Evolutionary conservation across 92 coral and sea anemone species (phyloP).

Genomic region (Umimayanthus kanabou): DNA sequence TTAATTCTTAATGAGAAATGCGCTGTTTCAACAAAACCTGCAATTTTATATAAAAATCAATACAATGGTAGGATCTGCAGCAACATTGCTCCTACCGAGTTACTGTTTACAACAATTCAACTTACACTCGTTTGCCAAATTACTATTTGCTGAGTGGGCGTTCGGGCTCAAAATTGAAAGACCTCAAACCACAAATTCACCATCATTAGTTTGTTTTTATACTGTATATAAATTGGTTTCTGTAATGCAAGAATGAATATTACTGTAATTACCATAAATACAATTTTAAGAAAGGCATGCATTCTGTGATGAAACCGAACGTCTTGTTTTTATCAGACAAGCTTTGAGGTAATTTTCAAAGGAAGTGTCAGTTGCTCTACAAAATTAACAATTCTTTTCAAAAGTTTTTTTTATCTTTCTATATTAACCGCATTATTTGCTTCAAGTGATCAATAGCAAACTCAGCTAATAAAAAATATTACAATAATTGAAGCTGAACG

Average conservation of each 20-base stretch:
- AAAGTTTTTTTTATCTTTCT: background rate
- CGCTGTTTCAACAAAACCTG: constrained; percentile 29
- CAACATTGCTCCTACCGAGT: background rate
- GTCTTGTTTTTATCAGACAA: background rate
- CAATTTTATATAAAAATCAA: constrained; percentile 19
- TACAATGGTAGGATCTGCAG: constrained; percentile 19
- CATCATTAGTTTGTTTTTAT: constrained; percentile 1
- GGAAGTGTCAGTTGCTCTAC: constrained; percentile 4
- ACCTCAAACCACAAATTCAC: background rate
- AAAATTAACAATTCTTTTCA: constrained; percentile 18
- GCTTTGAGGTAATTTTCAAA: background rate
- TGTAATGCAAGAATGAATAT: background rate
- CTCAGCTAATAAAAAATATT: constrained; percentile 29
- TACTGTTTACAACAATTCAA: constrained; percentile 17
- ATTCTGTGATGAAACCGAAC: background rate
- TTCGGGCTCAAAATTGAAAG: background rate
- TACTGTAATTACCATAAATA: constrained; percentile 1
- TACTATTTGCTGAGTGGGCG: background rate
- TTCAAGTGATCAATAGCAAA: constrained; percentile 16
- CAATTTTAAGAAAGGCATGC: background rate
- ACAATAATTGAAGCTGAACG: background rate
- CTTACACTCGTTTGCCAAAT: constrained; percentile 11
- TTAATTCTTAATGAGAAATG: background rate
- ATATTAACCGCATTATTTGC: constrained; percentile 21
- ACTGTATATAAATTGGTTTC: constrained; percentile 18